Base-by-base conservation (phyloP, 2,888 invertebrate genomes). In the Chymomyza procnemis region DNA sequence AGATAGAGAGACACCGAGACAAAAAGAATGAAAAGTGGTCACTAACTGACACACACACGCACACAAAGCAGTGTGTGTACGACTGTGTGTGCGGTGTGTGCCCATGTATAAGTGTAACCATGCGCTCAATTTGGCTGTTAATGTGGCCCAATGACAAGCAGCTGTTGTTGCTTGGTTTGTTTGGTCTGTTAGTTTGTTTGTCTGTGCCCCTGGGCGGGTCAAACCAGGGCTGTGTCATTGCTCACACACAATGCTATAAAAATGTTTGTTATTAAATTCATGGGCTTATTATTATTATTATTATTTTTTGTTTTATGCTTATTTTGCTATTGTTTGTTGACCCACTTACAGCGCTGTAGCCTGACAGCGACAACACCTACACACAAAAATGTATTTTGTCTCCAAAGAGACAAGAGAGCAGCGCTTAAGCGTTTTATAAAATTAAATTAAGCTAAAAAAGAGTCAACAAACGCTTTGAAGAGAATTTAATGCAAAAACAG, bases 391-490 rank as follows among this genome's bases (percentile, higher is more conserved):
- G n/a, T n/a, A n/a, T n/a, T n/a, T n/a, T n/a, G n/a, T n/a, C 30
- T 30, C 6, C 34, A 57, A 26, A 57, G 16, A 66, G 57, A 61
- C 55, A 30, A 21, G 26, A n/a, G n/a, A 14, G n/a, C 54, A 50
- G 55, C 61, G 59, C 71, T 66, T 60, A 71, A 67, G 60, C 71
- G 26, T 6, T 26, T 26, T 26, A 26, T 26, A 66, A 64, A 26
- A 68, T 71, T 72, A 72, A n/a, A 72, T 72, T 72, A 72, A 58
- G 72, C 63, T 21, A 71, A 69, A 69, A 26, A 26, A 26, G 26
- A 26, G 26, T 26, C 26, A 6, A 0, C 8, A 26, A 26, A 4
- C 4, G 26, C 26, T 4, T 4, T 8, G 1, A 26, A 26, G 26
- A 26, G 26, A 26, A 26, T 8, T 0, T 8, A 26, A 26, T 6